Percentiles rank a stretch among this genome's conserved stretches.
Evolutionary conservation across 2,888 invertebrate genomes (phyloP).

Genomic region (Horisme vitalbata): DNA sequence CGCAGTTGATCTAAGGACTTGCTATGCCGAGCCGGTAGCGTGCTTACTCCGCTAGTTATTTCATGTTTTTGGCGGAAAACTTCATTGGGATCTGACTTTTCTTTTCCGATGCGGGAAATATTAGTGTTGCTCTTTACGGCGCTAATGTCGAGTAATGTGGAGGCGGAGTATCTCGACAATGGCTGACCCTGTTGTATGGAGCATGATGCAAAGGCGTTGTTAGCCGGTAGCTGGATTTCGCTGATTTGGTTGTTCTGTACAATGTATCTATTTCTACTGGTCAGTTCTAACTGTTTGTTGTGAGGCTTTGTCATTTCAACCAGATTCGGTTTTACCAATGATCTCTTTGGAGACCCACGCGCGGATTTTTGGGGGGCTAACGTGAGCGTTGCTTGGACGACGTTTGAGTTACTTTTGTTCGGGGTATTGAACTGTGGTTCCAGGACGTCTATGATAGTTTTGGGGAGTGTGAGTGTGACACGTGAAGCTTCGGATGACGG

Average conservation of each 20-base stretch:
- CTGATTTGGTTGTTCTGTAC: conserved; percentile 81
- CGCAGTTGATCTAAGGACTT: conserved; percentile 91
- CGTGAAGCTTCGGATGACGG: conserved; percentile 83
- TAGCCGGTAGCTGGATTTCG: conserved; percentile 76
- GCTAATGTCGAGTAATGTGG: conserved; percentile 79
- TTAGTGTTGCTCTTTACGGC: conserved; percentile 55
- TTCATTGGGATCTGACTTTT: conserved; percentile 59
- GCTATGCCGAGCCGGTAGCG: conserved; percentile 88
- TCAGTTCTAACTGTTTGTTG: conserved; percentile 74
- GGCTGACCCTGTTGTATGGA: conserved; percentile 73
- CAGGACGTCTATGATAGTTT: conserved; percentile 77
- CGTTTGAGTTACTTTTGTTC: conserved; percentile 74
- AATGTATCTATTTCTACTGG: conserved; percentile 76
- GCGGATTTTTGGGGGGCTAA: conserved; percentile 83
- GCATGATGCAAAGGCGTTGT: conserved; percentile 68
- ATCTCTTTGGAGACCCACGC: conserved; percentile 71
- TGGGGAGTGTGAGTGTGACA: conserved; percentile 78
- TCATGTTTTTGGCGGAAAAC: conserved; percentile 65
- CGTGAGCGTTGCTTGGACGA: conserved; percentile 86
- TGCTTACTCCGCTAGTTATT: conserved; percentile 75
- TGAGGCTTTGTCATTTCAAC: conserved; percentile 66
- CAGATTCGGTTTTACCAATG: conserved; percentile 73
- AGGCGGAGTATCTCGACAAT: conserved; percentile 84
- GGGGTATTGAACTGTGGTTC: conserved; percentile 81
- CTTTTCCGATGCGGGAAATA: conserved; percentile 54